phyloP scores from a whole-genome alignment of 2,888 invertebrate genomes.

The Laspeyria flexula region DNA sequence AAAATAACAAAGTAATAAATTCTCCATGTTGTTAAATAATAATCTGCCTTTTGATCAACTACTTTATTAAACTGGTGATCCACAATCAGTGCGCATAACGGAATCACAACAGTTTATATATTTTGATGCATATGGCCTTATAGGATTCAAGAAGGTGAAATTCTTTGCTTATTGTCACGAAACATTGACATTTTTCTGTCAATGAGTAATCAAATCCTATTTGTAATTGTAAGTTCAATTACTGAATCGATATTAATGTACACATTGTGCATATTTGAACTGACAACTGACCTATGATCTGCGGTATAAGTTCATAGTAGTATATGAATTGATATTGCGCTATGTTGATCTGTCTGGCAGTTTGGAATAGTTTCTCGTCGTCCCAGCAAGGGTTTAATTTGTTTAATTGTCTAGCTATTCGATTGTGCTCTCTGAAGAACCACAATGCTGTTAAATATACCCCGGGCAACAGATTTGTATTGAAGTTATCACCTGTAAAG shows the following conservation, averaged over 20 bases:
- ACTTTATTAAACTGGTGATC: too few species aligned
- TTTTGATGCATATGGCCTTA: too few species aligned
- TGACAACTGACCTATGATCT: slow-evolving; percentile 88
- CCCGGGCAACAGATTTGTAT: slow-evolving; percentile 44
- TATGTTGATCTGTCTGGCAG: slow-evolving; percentile 88
- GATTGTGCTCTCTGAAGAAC: slow-evolving; percentile 90
- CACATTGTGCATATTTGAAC: too few species aligned
- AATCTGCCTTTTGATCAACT: too few species aligned
- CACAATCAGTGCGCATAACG: too few species aligned
- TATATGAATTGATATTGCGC: slow-evolving; percentile 92
- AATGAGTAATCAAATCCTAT: too few species aligned
- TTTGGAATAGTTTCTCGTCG: slow-evolving; percentile 90
- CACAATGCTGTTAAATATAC: slow-evolving; percentile 44
- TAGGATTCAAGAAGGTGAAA: too few species aligned
- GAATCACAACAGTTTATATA: too few species aligned
- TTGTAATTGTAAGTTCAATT: too few species aligned
- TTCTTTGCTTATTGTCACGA: too few species aligned
- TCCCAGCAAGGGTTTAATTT: slow-evolving; percentile 94
- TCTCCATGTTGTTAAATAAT: neutral
- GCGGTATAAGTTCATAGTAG: slow-evolving; percentile 92
- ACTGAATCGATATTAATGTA: too few species aligned
- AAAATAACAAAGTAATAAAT: neutral
- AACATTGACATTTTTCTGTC: too few species aligned
- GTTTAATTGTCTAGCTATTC: slow-evolving; percentile 88
- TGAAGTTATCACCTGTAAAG: slow-evolving; percentile 34